Percentiles rank a stretch among this genome's conserved stretches.
phyloP scores from a whole-genome alignment of 2,888 invertebrate species.

The Ametastegia equiseti region DNA sequence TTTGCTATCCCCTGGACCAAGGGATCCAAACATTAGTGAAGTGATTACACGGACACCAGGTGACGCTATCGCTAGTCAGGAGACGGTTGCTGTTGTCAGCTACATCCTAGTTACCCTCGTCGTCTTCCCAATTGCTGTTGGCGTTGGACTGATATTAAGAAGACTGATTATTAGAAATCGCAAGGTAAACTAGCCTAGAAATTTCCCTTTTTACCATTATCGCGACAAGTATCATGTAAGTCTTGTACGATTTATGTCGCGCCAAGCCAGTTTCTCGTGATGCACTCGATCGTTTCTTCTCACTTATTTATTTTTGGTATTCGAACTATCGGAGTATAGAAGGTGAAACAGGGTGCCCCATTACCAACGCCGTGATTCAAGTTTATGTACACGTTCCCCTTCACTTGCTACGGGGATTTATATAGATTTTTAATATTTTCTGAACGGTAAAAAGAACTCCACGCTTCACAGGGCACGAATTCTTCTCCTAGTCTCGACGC shows the following conservation, averaged over 20 bases:
- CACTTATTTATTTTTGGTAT: background rate
- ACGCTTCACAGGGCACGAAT: slow-evolving; percentile 34
- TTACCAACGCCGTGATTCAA: background rate
- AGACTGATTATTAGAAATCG: slow-evolving; percentile 75
- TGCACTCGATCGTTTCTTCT: background rate
- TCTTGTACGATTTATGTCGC: too few species aligned
- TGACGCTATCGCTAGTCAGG: slow-evolving; percentile 70
- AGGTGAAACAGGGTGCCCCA: background rate
- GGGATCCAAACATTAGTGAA: slow-evolving; percentile 71
- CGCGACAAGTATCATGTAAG: background rate
- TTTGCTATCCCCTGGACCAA: slow-evolving; percentile 63
- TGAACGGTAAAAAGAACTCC: background rate
- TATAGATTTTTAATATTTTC: slow-evolving; percentile 21
- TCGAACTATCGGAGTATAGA: background rate
- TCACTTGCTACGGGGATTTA: background rate
- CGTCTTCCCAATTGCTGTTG: slow-evolving; percentile 75
- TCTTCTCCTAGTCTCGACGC: slow-evolving; percentile 29
- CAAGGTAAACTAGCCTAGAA: slow-evolving; percentile 67
- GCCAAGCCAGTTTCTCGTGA: too few species aligned
- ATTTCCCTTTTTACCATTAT: background rate
- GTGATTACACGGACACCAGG: slow-evolving; percentile 72
- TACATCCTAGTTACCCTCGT: slow-evolving; percentile 75
- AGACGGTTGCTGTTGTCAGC: slow-evolving; percentile 73
- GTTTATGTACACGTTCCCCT: slow-evolving; percentile 16
- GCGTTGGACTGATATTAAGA: slow-evolving; percentile 74